Evolutionary conservation across 2,888 invertebrate genomes (phyloP).

Genomic region (Clanis bilineata): DNA sequence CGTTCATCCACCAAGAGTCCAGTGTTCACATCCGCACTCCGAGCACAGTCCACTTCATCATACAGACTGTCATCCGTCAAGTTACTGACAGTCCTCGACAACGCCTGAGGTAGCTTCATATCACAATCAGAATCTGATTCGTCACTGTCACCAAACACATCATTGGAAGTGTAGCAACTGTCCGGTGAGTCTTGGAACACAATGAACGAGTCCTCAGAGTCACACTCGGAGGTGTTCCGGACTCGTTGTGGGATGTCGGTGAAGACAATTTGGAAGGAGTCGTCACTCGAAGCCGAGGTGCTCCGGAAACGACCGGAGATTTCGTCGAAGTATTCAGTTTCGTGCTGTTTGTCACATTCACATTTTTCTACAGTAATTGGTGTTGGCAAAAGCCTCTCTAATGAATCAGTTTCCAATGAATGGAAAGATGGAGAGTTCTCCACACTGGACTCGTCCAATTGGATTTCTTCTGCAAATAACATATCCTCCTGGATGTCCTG

Average conservation of each 20-base stretch:
- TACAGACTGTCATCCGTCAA: constrained; percentile 67
- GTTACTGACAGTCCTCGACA: constrained; percentile 65
- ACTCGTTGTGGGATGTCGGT: constrained; percentile 47
- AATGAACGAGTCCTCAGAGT: constrained; percentile 83
- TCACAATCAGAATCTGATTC: constrained; percentile 29
- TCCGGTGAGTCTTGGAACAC: constrained; percentile 72
- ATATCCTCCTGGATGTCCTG: constrained; percentile 53
- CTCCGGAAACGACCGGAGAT: constrained; percentile 61
- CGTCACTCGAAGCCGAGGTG: constrained; percentile 58
- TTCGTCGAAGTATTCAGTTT: constrained; percentile 69
- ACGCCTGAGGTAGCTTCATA: constrained; percentile 40
- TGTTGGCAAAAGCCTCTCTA: not conserved
- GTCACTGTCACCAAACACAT: constrained; percentile 56
- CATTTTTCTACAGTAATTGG: no score
- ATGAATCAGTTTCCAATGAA: constrained; percentile 25
- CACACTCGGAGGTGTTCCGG: constrained; percentile 71
- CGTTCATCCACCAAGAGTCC: constrained; percentile 55
- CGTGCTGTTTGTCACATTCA: no score
- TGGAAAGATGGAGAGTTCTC: constrained; percentile 44
- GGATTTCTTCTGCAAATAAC: constrained; percentile 53
- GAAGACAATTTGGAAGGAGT: constrained; percentile 75
- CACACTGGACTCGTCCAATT: constrained; percentile 43
- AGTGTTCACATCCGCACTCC: constrained; percentile 23
- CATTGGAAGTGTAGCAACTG: constrained; percentile 65
- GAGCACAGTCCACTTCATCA: constrained; percentile 60